A percentile compares a stretch with the other conserved stretches of the same genome.
Conservation (phyloP, 2,797 vertebrate species). For the Heterohyrax brucei region DNA sequence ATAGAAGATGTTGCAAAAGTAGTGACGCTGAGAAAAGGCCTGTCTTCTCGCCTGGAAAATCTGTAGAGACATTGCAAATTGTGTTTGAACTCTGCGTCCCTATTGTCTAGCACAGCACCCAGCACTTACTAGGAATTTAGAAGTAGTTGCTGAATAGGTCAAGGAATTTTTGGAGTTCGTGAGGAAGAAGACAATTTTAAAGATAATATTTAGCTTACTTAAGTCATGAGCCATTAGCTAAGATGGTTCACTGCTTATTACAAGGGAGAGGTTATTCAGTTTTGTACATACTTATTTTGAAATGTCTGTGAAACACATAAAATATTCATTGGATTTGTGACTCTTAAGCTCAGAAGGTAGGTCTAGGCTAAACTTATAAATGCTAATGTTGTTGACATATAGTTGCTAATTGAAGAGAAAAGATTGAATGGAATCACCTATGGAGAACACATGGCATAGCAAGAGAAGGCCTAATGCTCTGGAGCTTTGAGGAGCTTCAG, state of each 20-base stretch:
- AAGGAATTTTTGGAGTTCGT: neutral
- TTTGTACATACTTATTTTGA: neutral
- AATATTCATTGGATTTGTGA: neutral
- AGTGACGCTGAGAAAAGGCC: neutral
- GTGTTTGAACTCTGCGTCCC: neutral
- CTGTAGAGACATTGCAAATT: neutral
- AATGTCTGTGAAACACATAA: neutral
- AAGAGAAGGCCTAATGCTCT: neutral
- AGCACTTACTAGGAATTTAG: neutral
- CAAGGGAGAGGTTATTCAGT: neutral
- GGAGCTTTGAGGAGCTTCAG: neutral
- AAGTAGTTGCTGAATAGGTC: slow-evolving; percentile 29
- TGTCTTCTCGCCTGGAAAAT: slow-evolving; percentile 19
- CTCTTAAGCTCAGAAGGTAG: neutral
- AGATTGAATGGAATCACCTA: neutral
- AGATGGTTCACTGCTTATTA: neutral
- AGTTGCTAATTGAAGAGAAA: neutral
- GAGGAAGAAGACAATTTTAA: neutral
- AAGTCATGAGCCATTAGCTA: slow-evolving; percentile 10
- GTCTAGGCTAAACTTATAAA: neutral
- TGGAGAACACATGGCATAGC: neutral
- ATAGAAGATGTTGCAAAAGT: neutral
- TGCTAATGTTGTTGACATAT: neutral
- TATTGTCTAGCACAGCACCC: neutral
- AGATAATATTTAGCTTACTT: neutral